Evolutionary conservation across 2,113 vertebrate species (phyloP), one percentile per base, ranked within the genome.

Genomic region (Donacobius atricapilla): DNA sequence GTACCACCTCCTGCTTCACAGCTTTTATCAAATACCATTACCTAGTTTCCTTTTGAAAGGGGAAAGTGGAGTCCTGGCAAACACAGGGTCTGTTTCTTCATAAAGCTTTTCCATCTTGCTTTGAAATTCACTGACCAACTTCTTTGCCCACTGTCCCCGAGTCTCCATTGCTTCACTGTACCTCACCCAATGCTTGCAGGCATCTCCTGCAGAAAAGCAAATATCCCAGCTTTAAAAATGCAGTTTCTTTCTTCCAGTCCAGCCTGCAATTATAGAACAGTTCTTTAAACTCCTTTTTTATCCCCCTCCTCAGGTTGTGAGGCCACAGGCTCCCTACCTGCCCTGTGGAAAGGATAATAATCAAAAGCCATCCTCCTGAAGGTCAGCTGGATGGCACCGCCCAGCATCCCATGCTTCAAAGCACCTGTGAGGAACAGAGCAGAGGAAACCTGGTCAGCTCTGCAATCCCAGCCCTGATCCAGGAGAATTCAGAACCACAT

Each of bases 371-470:
- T 98, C 90, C 98, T 99, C 94, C 97, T 98, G 94, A 99, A 99
- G 28, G 99, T 99, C 87, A 99, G 98, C 96, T 99, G 99, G 97
- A 99, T 99, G 81, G 99, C 99, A 61, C 99, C 99, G 30, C 99
- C 99, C 68, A 98, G 97, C 73, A 99, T 98, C 70, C 98, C 97
- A 13, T 98, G 97, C 71, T 98, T 92, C 97, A 98, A 80, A 79
- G 97, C 94, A 44, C 98, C 99, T 99, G 92, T 28, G 33, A 54
- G 28, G 89, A 93, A 89, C 58, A 85, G 77, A 94, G 77, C 44
- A 79, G 39, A 80, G 35, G 24, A 76, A 77, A 15, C 12, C 30
- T 0, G 0, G 35, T 64, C 70, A 89, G 84, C 31, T 66, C 86
- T 63, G 45, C 48, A 81, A 45, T 25, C 21, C 4, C 17, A 79